A percentile compares a stretch with the other conserved stretches of the same genome.
phyloP scores from a whole-genome alignment of 2,113 vertebrate species.

The Pithys albifrons region DNA sequence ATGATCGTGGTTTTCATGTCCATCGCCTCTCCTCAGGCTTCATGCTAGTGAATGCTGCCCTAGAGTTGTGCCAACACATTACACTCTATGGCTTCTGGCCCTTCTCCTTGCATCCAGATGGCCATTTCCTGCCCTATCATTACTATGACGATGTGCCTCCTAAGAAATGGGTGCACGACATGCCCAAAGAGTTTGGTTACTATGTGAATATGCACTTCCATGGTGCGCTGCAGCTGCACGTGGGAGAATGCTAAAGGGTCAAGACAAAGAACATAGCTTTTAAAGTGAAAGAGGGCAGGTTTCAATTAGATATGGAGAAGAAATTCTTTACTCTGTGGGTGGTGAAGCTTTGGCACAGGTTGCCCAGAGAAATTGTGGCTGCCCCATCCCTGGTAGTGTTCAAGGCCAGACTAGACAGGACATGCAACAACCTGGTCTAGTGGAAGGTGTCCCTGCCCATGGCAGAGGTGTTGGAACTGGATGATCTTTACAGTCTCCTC shows the following conservation, averaged over 20 bases:
- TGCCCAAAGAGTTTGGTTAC: neutral
- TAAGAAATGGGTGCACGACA: neutral
- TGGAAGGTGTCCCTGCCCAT: neutral
- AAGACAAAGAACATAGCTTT: neutral
- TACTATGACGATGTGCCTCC: neutral
- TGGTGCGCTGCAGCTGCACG: neutral
- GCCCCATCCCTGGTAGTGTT: neutral
- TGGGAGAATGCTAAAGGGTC: neutral
- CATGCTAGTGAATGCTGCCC: neutral
- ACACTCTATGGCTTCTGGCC: neutral
- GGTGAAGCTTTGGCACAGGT: neutral
- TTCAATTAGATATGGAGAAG: neutral
- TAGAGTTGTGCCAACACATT: neutral
- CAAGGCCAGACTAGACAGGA: neutral
- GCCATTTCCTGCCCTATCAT: neutral
- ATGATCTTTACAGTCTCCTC: neutral
- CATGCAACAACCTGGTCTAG: neutral
- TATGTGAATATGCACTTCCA: neutral
- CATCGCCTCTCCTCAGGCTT: neutral
- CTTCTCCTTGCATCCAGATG: neutral
- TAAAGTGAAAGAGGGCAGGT: neutral
- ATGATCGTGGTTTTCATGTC: neutral
- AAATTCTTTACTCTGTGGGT: neutral
- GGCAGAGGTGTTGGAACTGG: neutral
- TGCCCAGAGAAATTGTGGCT: neutral